Evolutionary conservation across 2,888 invertebrate genomes (phyloP).

Genomic region (Erebia ligea): DNA sequence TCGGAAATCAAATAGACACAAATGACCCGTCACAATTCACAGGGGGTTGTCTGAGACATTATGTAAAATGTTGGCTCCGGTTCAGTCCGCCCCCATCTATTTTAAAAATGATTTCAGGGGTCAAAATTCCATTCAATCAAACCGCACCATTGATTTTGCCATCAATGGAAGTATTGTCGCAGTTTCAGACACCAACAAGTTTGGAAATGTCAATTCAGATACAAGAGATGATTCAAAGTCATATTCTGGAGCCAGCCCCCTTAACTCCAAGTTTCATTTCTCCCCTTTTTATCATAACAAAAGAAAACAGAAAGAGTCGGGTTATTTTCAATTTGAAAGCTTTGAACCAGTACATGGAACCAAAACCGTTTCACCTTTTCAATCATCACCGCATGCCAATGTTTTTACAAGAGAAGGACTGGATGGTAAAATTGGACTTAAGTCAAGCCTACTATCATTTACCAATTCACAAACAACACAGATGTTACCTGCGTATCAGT

Average conservation of each 20-base stretch:
- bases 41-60: slow-evolving; percentile 29
- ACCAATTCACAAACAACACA: slow-evolving; percentile 31
- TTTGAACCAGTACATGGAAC: slow-evolving; percentile 33
- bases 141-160: slow-evolving; percentile 30
- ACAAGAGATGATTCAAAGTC: slow-evolving; percentile 33
- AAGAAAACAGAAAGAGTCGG: slow-evolving; percentile 28
- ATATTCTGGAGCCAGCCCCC: slow-evolving; percentile 34
- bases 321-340: slow-evolving; percentile 38
- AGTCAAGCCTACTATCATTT: slow-evolving; percentile 43
- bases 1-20: slow-evolving; percentile 22
- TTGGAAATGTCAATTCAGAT: slow-evolving; percentile 32
- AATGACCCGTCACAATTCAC: slow-evolving; percentile 25
- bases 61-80: slow-evolving; percentile 9
- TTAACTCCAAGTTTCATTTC: slow-evolving; percentile 34
- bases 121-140: slow-evolving; percentile 27
- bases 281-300: slow-evolving; percentile 38
- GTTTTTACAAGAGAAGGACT: slow-evolving; percentile 39
- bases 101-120: too few relatives aligned
- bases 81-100: too few relatives aligned
- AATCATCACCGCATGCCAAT: slow-evolving; percentile 36
- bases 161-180: slow-evolving; percentile 15
- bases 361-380: slow-evolving; percentile 33
- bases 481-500: slow-evolving; percentile 37
- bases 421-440: slow-evolving; percentile 40
- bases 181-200: slow-evolving; percentile 26